Conservation (phyloP, 2,797 vertebrate genomes). For the Eospalax fontanierii region DNA sequence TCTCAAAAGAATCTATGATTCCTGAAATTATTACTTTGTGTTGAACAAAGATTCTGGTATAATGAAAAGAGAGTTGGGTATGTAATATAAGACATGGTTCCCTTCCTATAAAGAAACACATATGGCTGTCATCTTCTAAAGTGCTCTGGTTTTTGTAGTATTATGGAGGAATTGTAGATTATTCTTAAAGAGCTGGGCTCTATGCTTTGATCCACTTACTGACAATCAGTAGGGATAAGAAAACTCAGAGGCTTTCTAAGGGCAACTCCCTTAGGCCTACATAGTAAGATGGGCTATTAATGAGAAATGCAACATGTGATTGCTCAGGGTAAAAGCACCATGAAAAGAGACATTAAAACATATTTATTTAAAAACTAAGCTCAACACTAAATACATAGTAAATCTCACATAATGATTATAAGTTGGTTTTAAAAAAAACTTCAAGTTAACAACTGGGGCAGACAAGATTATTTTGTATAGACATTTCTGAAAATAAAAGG, state of each 20-base stretch:
- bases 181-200: background rate
- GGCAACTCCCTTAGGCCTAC: too few species aligned
- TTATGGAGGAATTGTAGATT: background rate
- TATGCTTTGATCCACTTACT: background rate
- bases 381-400: too few species aligned
- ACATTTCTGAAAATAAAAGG: too few species aligned
- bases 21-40: background rate
- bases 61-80: background rate
- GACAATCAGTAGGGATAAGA: background rate
- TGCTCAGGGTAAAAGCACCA: too few species aligned
- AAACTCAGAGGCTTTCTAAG: background rate
- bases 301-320: too few species aligned
- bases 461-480: too few species aligned
- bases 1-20: background rate
- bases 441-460: too few species aligned
- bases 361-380: too few species aligned
- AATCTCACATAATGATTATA: too few species aligned
- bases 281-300: too few species aligned
- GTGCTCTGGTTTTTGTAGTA: background rate
- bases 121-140: background rate
- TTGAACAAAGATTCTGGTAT: background rate
- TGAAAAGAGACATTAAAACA: too few species aligned
- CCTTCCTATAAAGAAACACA: slow-evolving; percentile 3
- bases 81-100: background rate
- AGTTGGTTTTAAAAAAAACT: too few species aligned